These are phyloP conservation scores for Papilio helenus DNA, from an alignment of 1,140 invertebrate genomes.

Conservation along the genomic window DNA sequence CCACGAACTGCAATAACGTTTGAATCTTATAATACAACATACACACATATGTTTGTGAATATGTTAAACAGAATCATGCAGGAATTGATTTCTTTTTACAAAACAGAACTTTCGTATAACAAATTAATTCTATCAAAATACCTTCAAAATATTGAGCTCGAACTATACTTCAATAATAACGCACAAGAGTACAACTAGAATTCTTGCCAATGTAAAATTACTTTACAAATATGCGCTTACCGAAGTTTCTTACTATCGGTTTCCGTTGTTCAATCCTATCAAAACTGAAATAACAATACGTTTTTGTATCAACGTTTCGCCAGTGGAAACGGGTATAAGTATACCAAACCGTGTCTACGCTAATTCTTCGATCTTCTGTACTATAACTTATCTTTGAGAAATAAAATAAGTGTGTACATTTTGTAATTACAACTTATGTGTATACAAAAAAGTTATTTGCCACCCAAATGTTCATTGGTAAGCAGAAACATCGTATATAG, in stretches of 20 bases:
- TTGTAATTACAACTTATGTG: no score
- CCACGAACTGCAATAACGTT: no score
- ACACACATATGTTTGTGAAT: neutral
- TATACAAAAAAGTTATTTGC: no score
- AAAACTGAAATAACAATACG: neutral
- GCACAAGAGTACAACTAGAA: slow-evolving; percentile 68
- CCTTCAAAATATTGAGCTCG: neutral
- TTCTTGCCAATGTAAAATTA: slow-evolving; percentile 65
- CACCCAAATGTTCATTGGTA: no score
- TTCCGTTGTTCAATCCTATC: neutral
- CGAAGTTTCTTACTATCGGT: slow-evolving; percentile 28
- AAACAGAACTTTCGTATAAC: neutral
- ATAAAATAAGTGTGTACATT: neutral
- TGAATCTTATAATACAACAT: neutral
- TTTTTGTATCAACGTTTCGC: neutral
- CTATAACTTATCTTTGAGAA: neutral
- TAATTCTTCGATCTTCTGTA: neutral
- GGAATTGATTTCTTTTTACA: neutral
- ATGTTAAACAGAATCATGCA: neutral
- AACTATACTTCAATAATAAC: neutral
- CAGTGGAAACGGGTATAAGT: slow-evolving; percentile 15
- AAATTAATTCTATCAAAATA: neutral
- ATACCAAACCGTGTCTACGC: slow-evolving; percentile 29
- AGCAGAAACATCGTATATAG: no score
- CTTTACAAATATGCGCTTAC: slow-evolving; percentile 39